Evolutionary conservation across 2,888 invertebrate species (phyloP).

Genomic region (Allacma fusca): DNA sequence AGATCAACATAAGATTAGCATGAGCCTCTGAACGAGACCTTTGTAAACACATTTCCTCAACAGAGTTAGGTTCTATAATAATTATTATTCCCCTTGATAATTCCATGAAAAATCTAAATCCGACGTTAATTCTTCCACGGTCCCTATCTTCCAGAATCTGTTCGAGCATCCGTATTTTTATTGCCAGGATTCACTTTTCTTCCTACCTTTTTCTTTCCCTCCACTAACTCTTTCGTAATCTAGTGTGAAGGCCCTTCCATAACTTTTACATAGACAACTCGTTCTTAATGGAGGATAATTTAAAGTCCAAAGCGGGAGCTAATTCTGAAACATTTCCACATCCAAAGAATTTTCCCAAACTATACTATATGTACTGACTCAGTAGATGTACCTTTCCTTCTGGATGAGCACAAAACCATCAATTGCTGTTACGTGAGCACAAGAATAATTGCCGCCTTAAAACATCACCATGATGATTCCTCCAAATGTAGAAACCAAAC

Average conservation of each 20-base stretch:
- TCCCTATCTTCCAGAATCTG: slow-evolving; percentile 23
- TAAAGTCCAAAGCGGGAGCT: too few species aligned
- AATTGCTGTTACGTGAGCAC: slow-evolving; percentile 37
- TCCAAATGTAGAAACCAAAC: too few species aligned
- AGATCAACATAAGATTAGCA: slow-evolving; percentile 9
- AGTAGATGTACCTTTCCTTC: not conserved
- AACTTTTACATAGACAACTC: not conserved
- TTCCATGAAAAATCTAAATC: too few species aligned
- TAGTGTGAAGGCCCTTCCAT: not conserved
- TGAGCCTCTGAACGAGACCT: not conserved
- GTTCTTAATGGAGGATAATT: too few species aligned
- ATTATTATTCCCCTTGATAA: too few species aligned
- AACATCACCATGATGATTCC: not conserved
- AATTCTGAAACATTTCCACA: too few species aligned
- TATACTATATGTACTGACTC: too few species aligned
- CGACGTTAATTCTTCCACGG: slow-evolving; percentile 29
- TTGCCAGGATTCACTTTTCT: not conserved
- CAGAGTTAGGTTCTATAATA: too few species aligned
- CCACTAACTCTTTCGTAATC: not conserved
- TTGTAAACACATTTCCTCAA: not conserved
- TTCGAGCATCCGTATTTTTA: slow-evolving; percentile 36
- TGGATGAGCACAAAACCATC: not conserved
- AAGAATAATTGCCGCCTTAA: slow-evolving; percentile 43
- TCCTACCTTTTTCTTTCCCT: too few species aligned
- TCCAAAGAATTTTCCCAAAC: too few species aligned